Conservation (phyloP, 1,140 invertebrate species). For the Stegodyphus mimosarum region DNA sequence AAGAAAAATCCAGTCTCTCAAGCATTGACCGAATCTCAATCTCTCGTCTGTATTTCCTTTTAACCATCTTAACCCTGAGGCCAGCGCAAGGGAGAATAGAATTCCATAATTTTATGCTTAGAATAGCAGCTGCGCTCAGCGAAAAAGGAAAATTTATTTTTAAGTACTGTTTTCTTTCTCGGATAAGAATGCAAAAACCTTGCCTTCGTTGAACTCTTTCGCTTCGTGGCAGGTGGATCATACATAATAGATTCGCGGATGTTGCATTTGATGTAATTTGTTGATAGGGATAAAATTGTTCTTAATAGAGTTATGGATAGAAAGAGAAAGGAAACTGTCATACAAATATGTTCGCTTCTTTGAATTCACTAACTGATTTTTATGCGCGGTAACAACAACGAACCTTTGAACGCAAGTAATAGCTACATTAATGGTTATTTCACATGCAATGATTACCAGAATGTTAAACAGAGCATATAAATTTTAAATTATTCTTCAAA, state of each 20-base stretch:
- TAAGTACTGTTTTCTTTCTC: background rate
- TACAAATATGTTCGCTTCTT: no score
- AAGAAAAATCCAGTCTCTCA: background rate
- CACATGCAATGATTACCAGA: no score
- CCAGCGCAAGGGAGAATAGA: background rate
- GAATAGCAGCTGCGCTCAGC: slow-evolving; percentile 4
- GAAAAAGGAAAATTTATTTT: background rate
- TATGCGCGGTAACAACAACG: no score
- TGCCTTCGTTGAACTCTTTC: slow-evolving; percentile 4
- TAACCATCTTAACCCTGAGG: slow-evolving; percentile 16
- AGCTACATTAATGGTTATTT: no score
- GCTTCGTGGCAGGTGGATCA: slow-evolving; percentile 9
- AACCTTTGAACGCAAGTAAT: no score
- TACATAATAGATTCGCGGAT: background rate
- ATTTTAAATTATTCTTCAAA: no score
- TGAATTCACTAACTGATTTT: no score
- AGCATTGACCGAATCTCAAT: background rate
- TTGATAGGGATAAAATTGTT: background rate
- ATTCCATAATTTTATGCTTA: slow-evolving; percentile 13
- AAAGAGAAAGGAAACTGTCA: no score
- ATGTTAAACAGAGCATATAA: no score
- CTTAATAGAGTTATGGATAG: no score
- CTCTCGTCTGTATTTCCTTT: slow-evolving; percentile 14
- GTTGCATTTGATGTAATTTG: background rate
- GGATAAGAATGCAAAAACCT: slow-evolving; percentile 5